Base-by-base conservation (phyloP, 1,140 invertebrate genomes). In the Nylanderia fulva region DNA sequence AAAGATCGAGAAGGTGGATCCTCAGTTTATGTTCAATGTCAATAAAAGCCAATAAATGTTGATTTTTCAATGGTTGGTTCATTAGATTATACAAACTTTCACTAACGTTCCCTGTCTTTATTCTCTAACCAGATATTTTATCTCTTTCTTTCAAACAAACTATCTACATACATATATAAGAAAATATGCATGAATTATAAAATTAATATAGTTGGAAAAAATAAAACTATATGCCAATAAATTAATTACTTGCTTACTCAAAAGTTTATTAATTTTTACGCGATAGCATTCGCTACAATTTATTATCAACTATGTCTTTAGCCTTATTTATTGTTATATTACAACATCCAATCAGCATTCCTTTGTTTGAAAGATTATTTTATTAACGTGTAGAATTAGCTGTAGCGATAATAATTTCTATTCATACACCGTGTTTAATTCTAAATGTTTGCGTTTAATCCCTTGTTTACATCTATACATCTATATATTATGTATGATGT, bases 401-500 rank as follows among this genome's bases (percentile, higher is more conserved):
- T 15, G 36, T 13, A 21, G 8, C 36, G 24, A 60, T 58, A 69
- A 71, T 33, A 56, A 24, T 24, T 39, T 71, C 77, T 58, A 58
- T 80, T 80, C 63, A 71, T 13, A n/a, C 48, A 21, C 45, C 24
- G 24, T 29, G 13, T 82, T 58, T 60, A 58, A 71, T n/a, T 82
- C 13, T 33, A 72, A 72, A 60, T 33, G 36, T 82, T 80, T 80
- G 77, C 77, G n/a, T 27, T 58, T 45, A 45, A 72, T 21, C 11
- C 52, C 15, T 42, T 21, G 15, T 72, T 80, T 60, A 58, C 21
- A n/a, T n/a, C 58, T 29, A 8, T 52, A 6, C n/a, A n/a, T n/a
- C n/a, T n/a, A 9, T 13, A 58, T 72, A 58, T 33, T 45, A 42
- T n/a, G 13, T 45, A 8, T 8, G 9, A n/a, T 5, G 9, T 79